Conservation (phyloP, 2,888 invertebrate genomes). For the Agrochola lychnidis region DNA sequence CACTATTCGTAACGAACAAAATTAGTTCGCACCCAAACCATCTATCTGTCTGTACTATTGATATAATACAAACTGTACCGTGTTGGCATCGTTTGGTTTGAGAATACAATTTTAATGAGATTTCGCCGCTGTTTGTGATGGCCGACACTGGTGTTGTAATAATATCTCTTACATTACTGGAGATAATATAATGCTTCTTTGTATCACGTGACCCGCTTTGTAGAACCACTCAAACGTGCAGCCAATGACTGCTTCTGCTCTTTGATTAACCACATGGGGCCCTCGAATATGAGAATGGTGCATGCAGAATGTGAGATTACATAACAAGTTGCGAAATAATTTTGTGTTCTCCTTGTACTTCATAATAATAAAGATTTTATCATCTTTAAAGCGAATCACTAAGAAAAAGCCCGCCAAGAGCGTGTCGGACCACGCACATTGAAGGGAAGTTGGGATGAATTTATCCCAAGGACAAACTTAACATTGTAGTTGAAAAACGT, state of each 20-base stretch:
- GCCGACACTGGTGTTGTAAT: slow-evolving; percentile 25
- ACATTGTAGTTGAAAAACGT: no score
- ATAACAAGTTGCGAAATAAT: background rate
- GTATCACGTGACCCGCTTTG: slow-evolving; percentile 30
- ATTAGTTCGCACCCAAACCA: slow-evolving; percentile 12
- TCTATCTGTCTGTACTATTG: slow-evolving; percentile 31
- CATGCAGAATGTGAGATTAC: background rate
- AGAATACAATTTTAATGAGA: slow-evolving; percentile 59
- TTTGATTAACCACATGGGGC: slow-evolving; percentile 42
- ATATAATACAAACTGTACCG: slow-evolving; percentile 18
- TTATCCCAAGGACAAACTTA: no score
- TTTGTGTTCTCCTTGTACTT: background rate
- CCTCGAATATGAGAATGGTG: slow-evolving; percentile 5
- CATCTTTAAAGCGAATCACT: background rate
- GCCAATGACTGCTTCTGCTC: background rate
- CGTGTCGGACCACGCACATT: no score
- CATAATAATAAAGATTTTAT: no score
- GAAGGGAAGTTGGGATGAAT: no score
- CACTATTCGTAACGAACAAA: slow-evolving; percentile 22
- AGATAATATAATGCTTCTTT: slow-evolving; percentile 14
- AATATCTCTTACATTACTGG: slow-evolving; percentile 25
- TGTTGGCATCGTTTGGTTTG: slow-evolving; percentile 42
- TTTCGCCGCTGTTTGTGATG: slow-evolving; percentile 15
- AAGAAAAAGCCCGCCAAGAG: no score
- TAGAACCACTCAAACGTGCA: slow-evolving; percentile 14